Conservation (phyloP, 2,113 vertebrate genomes). For the Euleptes europaea region DNA sequence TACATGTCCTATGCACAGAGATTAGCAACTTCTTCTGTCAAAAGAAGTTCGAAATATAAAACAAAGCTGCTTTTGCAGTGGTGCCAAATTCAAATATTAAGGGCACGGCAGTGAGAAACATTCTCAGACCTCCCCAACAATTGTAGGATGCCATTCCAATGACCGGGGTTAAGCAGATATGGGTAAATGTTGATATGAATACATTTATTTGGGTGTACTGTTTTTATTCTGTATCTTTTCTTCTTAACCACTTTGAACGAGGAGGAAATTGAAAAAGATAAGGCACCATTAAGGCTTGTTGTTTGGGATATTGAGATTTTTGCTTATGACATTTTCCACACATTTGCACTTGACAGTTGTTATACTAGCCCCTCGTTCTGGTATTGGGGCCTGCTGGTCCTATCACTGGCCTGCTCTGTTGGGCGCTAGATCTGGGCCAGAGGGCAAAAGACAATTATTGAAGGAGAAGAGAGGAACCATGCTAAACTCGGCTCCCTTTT, state of each 20-base stretch:
- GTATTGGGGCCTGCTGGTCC: no score
- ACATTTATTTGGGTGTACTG: neutral
- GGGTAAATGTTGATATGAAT: neutral
- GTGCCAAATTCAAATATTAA: neutral
- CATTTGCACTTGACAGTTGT: neutral
- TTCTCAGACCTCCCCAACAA: neutral
- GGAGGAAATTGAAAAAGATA: neutral
- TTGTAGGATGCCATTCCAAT: neutral
- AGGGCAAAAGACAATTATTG: no score
- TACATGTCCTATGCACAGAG: constrained; percentile 21
- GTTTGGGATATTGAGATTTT: neutral
- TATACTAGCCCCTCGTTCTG: no score
- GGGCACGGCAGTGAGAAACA: neutral
- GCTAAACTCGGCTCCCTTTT: no score
- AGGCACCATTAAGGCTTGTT: neutral
- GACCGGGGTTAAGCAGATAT: neutral
- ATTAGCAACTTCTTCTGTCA: neutral
- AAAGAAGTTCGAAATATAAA: constrained; percentile 11
- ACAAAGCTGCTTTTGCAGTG: neutral
- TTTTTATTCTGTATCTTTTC: neutral
- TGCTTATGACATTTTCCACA: neutral
- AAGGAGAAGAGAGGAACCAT: no score
- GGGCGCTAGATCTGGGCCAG: no score
- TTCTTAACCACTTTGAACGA: neutral
- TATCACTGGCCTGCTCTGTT: no score